These are phyloP conservation scores for Anableps anableps DNA, from an alignment of 2,797 vertebrate species.

Conservation along the genomic window DNA sequence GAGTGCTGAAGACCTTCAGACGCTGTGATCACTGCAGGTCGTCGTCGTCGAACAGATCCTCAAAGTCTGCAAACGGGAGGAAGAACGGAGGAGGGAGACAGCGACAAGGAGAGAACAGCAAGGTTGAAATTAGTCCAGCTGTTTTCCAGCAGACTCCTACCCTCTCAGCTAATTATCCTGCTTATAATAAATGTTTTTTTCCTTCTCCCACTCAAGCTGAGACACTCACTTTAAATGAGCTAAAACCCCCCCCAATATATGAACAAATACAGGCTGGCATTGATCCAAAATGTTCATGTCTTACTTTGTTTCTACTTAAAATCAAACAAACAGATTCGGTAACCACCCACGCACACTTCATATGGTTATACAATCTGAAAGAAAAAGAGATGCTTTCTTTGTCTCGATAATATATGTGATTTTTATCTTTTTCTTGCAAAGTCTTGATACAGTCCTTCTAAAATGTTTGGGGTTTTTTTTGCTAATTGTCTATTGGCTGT, in stretches of 20 bases:
- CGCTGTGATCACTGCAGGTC: conserved; percentile 78
- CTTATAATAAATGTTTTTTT: neutral
- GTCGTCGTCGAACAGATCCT: conserved; percentile 84
- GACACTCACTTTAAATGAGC: neutral
- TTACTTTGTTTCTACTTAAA: neutral
- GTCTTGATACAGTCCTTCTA: neutral
- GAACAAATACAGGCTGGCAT: neutral
- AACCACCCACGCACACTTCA: neutral
- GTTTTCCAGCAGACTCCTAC: conserved; percentile 12
- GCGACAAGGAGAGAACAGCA: neutral
- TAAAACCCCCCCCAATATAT: neutral
- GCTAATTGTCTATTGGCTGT: neutral
- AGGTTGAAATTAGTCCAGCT: conserved; percentile 21
- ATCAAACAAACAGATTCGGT: neutral
- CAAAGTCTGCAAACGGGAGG: conserved; percentile 73
- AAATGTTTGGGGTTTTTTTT: neutral
- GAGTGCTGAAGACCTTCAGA: conserved; percentile 3
- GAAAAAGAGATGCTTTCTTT: neutral
- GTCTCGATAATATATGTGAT: too few species aligned
- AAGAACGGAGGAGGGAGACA: neutral
- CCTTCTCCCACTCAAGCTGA: neutral
- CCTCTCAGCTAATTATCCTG: neutral
- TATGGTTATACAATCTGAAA: neutral
- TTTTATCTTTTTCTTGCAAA: neutral
- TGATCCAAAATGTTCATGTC: neutral